Conservation (phyloP, 2,888 invertebrate genomes). For the Pterobdella sp. region DNA sequence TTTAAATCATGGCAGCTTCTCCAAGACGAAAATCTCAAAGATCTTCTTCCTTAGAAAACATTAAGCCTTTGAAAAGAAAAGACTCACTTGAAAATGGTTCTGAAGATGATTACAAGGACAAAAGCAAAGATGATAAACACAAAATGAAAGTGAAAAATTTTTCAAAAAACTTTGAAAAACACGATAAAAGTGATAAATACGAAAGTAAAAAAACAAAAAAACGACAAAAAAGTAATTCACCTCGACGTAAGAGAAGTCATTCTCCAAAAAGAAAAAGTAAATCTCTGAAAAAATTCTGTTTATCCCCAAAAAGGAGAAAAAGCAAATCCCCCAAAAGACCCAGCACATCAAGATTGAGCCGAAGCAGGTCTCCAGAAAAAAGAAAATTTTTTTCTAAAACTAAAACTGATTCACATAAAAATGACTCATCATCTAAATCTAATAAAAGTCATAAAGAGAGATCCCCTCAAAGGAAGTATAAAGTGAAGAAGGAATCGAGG, state of each 20-base stretch:
- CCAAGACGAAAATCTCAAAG: not conserved
- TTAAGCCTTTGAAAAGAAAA: not conserved
- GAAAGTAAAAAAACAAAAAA: not conserved
- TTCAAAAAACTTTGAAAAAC: not conserved
- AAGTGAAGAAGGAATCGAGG: not conserved
- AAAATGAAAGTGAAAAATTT: not conserved
- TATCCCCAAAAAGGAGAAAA: no score
- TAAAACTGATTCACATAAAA: no score
- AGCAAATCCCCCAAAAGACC: no score
- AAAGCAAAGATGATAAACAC: not conserved
- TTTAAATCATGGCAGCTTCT: conserved; percentile 1
- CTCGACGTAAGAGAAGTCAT: not conserved
- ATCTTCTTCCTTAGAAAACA: not conserved
- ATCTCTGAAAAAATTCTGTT: no score
- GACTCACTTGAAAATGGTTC: not conserved
- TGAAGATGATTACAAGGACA: not conserved
- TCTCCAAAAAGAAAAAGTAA: not conserved
- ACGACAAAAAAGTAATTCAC: not conserved
- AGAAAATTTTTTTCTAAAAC: no score
- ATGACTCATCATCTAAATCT: no score
- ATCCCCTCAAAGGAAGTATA: not conserved
- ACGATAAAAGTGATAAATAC: not conserved
- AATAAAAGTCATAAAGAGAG: no score
- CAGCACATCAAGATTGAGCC: no score
- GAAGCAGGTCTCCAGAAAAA: no score